Percentiles rank a stretch among this genome's conserved stretches.
Evolutionary conservation across 1,140 invertebrate species (phyloP).

Genomic region (Procambarus virginalis): DNA sequence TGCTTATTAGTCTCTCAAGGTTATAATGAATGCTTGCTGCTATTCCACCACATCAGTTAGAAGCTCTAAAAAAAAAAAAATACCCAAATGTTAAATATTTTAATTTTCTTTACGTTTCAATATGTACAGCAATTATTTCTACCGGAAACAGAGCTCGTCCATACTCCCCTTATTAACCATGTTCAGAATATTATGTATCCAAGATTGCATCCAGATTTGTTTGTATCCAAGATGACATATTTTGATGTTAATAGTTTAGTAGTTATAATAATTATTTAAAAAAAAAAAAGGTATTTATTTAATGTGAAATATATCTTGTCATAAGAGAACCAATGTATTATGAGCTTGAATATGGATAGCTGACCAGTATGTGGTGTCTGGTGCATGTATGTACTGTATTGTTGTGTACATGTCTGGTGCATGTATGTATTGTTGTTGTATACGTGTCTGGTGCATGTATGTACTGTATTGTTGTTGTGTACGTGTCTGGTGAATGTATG

Average conservation of each 20-base stretch:
- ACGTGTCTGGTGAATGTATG: no score
- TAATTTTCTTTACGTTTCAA: not conserved
- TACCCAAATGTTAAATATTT: not conserved
- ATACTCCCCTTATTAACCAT: not conserved
- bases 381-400: no score
- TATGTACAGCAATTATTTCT: not conserved
- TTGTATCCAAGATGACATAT: not conserved
- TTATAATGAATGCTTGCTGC: not conserved
- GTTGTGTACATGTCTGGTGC: no score
- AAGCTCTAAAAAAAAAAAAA: not conserved
- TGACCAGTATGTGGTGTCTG: no score
- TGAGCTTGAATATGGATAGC: no score
- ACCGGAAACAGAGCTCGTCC: not conserved
- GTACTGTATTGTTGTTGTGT: no score
- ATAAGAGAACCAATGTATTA: no score
- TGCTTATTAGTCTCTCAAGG: not conserved
- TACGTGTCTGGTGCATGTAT: no score
- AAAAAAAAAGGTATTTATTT: not conserved
- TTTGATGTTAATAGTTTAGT: not conserved
- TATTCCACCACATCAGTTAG: not conserved
- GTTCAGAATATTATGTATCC: not conserved
- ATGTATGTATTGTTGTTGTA: no score
- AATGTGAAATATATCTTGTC: not conserved
- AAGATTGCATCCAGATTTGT: not conserved
- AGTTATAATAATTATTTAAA: not conserved